These are phyloP conservation scores for Megaceryle torquata DNA, from an alignment of 2,113 vertebrate species.

Conservation along the genomic window DNA sequence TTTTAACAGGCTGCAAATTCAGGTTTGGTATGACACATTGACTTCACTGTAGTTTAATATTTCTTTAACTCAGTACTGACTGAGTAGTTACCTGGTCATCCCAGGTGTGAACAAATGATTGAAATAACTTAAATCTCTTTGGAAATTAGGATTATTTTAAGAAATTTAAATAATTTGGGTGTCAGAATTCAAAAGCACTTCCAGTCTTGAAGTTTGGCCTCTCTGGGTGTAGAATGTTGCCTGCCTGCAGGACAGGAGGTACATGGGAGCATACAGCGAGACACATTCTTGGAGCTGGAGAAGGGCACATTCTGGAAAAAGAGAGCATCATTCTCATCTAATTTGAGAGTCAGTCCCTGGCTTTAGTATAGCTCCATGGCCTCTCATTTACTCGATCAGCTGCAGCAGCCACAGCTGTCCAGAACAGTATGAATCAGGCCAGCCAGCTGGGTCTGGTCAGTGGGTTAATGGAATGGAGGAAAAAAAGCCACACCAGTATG, in stretches of 20 bases:
- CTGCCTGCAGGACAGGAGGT: not conserved
- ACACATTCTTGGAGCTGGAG: not conserved
- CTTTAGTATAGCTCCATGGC: not conserved
- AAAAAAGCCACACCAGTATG: fast-evolving
- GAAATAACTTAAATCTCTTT: not conserved
- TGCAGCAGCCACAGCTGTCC: not conserved
- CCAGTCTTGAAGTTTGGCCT: not conserved
- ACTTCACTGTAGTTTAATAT: not conserved
- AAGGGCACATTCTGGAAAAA: not conserved
- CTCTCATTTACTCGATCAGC: not conserved
- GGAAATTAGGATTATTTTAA: not conserved
- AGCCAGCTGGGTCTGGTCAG: not conserved
- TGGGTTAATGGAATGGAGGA: not conserved
- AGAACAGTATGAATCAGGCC: not conserved
- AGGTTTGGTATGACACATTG: not conserved
- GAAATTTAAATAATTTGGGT: not conserved
- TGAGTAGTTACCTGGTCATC: not conserved
- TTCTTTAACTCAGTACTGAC: not conserved
- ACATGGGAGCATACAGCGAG: fast-evolving
- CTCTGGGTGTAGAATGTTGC: not conserved
- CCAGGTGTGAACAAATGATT: not conserved
- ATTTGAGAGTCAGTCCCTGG: not conserved
- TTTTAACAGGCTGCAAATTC: not conserved
- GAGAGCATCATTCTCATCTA: fast-evolving
- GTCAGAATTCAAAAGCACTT: not conserved